Evolutionary conservation across 2,113 vertebrate genomes (phyloP), one percentile per base, ranked within the genome.

Genomic region (Phaethornis superciliosus): DNA sequence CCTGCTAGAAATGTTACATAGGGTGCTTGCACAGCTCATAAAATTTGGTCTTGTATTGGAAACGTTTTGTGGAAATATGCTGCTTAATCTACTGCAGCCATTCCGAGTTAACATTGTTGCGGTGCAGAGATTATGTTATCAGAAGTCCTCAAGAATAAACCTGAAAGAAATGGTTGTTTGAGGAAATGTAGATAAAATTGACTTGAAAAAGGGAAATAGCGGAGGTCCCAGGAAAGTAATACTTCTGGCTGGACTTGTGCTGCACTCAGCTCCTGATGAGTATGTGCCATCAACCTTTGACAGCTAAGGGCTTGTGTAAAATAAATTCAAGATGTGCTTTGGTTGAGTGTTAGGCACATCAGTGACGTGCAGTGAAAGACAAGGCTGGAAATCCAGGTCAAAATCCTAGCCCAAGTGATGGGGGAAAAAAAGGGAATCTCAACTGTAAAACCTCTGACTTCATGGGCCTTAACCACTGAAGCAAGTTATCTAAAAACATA

Each of bases 1-100:
- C 96, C 93, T 94, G 71, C 91, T 96, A 42, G 65, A 68, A 89
- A 71, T 8, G 47, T 90, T 88, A 85, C 96, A 92, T 32, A 44
- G 82, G 88, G 84, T 85, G 83, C 89, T 96, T 10, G 12, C 84
- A 91, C 78, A 96, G 93, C 89, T 95, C 93, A 81, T 94, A 95
- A 96, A 94, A 93, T 86, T 84, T 68, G 71, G 85, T 74, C 83
- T 89, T 12, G 1, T 89, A 47, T 72, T 92, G 94, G 94, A 89
- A 95, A 90, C 60, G 83, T 89, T 95, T 93, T 78, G 78, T 93
- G 92, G 78, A 71, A 87, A 88, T 87, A 59, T 5, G 44, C 58
- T 88, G 94, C 71, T 93, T 95, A 92, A 96, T 96, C 95, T 94
- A 47, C 88, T 95, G 95, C 83, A 90, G 91, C 89, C 71, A 16